A percentile compares a stretch with the other conserved stretches of the same genome.
phyloP scores from a whole-genome alignment of 1,140 invertebrate species.

The Leguminivora glycinivorella region DNA sequence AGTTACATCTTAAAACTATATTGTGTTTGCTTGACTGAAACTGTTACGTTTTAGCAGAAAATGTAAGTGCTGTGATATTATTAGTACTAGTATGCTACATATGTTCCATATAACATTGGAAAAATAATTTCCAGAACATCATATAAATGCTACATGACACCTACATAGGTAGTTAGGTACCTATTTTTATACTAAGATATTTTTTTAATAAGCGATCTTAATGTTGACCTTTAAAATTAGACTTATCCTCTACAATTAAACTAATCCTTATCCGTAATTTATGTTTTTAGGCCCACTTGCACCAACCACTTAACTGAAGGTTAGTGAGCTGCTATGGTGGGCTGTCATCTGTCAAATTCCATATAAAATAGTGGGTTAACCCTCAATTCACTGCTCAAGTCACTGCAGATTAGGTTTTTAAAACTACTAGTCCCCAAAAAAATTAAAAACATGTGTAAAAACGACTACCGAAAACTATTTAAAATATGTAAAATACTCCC shows the following conservation, averaged over 20 bases:
- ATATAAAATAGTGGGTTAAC: no score
- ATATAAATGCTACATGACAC: neutral
- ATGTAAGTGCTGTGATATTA: conserved; percentile 43
- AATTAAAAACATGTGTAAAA: no score
- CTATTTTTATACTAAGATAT: neutral
- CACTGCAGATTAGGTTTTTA: no score
- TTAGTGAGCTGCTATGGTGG: no score
- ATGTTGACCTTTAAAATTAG: no score
- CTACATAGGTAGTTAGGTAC: neutral
- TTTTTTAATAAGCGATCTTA: neutral
- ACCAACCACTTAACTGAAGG: no score
- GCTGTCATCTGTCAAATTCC: no score
- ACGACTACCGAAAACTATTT: no score
- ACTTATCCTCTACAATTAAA: neutral
- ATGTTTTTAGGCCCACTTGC: no score
- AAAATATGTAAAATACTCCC: no score
- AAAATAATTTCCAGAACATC: neutral
- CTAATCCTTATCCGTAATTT: neutral
- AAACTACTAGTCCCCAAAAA: no score
- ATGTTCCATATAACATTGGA: neutral
- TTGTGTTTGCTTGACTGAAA: conserved; percentile 82
- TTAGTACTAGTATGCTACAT: neutral
- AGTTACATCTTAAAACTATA: conserved; percentile 88
- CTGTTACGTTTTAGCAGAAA: conserved; percentile 37
- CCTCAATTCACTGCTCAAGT: no score